Evolutionary conservation across 2,888 invertebrate species (phyloP).

Genomic region (Seira musarum): DNA sequence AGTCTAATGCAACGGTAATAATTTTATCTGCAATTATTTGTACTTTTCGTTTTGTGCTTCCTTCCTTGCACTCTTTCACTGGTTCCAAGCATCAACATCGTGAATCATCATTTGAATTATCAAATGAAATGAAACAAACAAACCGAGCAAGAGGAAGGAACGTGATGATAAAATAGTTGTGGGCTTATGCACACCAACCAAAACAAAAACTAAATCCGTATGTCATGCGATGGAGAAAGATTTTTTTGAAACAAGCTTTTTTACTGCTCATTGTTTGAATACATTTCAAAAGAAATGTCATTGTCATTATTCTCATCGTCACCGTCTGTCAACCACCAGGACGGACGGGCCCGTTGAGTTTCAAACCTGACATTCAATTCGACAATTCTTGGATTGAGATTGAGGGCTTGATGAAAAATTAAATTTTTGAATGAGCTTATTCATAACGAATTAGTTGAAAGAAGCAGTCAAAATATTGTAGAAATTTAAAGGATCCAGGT

Average conservation of each 20-base stretch:
- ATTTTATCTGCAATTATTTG: too few species aligned
- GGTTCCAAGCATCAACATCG: too few species aligned
- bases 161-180: too few species aligned
- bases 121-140: too few species aligned
- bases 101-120: too few species aligned
- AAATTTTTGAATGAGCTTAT: not conserved
- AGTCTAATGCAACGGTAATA: too few species aligned
- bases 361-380: not conserved
- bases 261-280: conserved; percentile 22
- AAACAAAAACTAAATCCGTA: conserved; percentile 43
- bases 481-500: not conserved
- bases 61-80: too few species aligned
- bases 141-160: too few species aligned
- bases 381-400: too few species aligned
- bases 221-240: conserved; percentile 45
- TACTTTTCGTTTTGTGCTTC: too few species aligned
- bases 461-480: not conserved
- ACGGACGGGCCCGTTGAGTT: not conserved
- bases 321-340: not conserved
- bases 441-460: not conserved
- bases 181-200: too few species aligned
- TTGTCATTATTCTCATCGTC: conserved; percentile 46
- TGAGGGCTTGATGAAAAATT: not conserved
- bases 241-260: conserved; percentile 46
- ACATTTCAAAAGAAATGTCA: conserved; percentile 50